Percentiles rank a stretch among this genome's conserved stretches.
These are phyloP conservation scores for Pedionomus torquatus DNA, from an alignment of 2,113 vertebrate genomes.

Conservation along the genomic window DNA sequence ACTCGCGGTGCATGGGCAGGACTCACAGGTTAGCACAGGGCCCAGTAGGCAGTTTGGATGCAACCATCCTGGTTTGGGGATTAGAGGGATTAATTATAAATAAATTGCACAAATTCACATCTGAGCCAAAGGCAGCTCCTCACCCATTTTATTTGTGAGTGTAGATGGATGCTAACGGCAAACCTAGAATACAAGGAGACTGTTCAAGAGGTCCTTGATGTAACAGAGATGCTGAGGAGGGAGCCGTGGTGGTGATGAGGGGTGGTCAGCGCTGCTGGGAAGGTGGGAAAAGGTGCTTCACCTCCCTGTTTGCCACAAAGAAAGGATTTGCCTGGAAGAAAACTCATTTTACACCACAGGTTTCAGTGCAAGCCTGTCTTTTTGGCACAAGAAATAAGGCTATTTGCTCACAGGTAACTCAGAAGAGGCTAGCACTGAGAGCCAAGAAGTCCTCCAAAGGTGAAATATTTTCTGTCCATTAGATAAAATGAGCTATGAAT, in stretches of 20 bases:
- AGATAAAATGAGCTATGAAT: background rate
- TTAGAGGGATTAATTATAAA: background rate
- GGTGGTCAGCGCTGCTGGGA: background rate
- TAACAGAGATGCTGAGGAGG: background rate
- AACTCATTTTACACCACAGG: background rate
- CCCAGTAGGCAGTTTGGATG: background rate
- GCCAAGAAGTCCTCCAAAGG: background rate
- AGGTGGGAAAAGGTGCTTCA: background rate
- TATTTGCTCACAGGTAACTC: background rate
- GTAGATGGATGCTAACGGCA: background rate
- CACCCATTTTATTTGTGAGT: background rate
- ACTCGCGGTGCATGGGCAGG: accelerated
- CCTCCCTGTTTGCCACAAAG: background rate
- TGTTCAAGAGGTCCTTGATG: background rate
- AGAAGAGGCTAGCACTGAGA: background rate
- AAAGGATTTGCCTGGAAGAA: background rate
- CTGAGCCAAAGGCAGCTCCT: background rate
- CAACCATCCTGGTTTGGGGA: background rate
- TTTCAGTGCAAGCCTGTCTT: background rate
- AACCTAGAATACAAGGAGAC: background rate
- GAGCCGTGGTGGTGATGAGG: background rate
- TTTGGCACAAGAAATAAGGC: background rate
- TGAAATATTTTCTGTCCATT: background rate
- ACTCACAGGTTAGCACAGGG: background rate
- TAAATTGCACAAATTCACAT: background rate